Conservation (phyloP, 2,797 vertebrate genomes). For the Enteromius afrohamiltoni region DNA sequence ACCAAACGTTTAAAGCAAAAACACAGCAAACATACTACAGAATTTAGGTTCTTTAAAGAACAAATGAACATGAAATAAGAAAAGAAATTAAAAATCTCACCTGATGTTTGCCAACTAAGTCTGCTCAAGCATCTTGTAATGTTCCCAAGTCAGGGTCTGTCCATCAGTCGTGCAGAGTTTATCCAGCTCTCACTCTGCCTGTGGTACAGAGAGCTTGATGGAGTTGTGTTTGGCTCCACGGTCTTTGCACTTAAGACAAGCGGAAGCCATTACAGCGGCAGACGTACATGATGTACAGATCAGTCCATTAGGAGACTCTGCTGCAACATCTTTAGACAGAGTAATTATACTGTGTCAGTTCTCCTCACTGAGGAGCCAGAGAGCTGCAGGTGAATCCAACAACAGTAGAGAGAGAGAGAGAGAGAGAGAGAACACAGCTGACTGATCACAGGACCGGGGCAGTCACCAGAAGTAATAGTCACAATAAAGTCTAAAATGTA, state of each 20-base stretch:
- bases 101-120: constrained; percentile 10
- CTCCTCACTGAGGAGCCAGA: constrained; percentile 17
- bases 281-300: constrained; percentile 20
- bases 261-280: constrained; percentile 19
- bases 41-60: background rate
- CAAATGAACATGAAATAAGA: background rate
- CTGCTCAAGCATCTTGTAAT: constrained; percentile 8
- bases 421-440: constrained; percentile 36
- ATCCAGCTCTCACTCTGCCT: constrained; percentile 30
- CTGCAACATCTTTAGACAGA: constrained; percentile 20
- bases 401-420: constrained; percentile 15
- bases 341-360: constrained; percentile 7
- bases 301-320: constrained; percentile 34
- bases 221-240: constrained; percentile 8
- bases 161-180: background rate
- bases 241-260: constrained; percentile 23
- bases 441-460: background rate
- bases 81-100: constrained; percentile 42
- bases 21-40: background rate
- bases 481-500: constrained; percentile 31
- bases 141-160: constrained; percentile 11
- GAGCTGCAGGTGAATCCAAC: constrained; percentile 22
- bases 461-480: constrained; percentile 45
- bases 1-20: background rate
- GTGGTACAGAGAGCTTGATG: background rate